A percentile compares a stretch with the other conserved stretches of the same genome.
Evolutionary conservation across 2,797 vertebrate genomes (phyloP).

Genomic region (Scyliorhinus canicula): DNA sequence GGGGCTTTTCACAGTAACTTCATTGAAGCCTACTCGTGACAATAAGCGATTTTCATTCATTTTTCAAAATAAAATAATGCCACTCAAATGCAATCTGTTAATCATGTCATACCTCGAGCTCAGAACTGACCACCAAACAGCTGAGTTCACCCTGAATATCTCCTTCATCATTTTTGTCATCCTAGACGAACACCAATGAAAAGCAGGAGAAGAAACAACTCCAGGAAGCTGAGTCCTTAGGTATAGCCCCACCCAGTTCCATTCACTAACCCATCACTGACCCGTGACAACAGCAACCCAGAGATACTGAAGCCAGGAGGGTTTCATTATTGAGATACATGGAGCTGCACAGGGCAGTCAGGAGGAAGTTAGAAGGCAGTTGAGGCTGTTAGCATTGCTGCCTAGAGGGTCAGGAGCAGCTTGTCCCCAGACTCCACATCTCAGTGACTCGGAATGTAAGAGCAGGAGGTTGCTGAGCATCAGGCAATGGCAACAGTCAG

Average conservation of each 20-base stretch:
- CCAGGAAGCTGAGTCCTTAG: neutral
- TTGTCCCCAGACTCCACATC: no score
- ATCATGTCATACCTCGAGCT: neutral
- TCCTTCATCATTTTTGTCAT: neutral
- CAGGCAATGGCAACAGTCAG: neutral
- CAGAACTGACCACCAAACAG: neutral
- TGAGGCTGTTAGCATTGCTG: neutral
- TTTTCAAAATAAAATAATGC: no score
- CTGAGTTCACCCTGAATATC: neutral
- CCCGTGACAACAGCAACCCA: neutral
- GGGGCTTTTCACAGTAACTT: no score
- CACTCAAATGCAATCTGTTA: no score
- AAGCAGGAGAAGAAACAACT: neutral
- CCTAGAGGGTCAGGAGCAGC: no score
- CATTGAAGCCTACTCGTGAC: no score
- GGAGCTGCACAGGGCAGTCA: neutral
- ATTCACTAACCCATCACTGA: neutral
- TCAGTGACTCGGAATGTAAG: neutral
- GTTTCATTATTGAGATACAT: neutral
- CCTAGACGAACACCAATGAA: neutral
- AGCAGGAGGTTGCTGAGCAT: neutral
- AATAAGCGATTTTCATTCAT: no score
- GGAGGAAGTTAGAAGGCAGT: neutral
- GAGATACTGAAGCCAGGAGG: neutral
- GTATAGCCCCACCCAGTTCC: neutral